These are phyloP conservation scores for Teleogryllus oceanicus DNA, from an alignment of 2,888 invertebrate genomes.

Conservation along the genomic window DNA sequence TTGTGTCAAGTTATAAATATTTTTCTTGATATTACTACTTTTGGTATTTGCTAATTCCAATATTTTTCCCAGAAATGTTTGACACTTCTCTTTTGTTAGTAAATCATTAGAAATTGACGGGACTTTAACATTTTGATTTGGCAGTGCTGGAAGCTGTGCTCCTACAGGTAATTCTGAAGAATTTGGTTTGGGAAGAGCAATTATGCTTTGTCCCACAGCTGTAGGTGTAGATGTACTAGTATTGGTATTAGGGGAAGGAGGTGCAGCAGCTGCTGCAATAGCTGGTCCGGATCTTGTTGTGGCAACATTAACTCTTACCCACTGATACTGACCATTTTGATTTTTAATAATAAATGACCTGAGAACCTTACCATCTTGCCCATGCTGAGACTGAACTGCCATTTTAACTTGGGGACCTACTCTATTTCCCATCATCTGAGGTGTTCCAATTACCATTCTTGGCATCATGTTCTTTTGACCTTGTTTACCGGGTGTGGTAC, in stretches of 20 bases:
- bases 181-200: background rate
- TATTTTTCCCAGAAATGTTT: background rate
- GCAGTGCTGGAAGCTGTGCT: background rate
- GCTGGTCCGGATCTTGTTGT: background rate
- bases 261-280: background rate
- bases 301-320: background rate
- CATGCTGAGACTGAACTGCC: background rate
- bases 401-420: background rate
- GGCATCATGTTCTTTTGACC: background rate
- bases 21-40: background rate
- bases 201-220: background rate
- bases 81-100: background rate
- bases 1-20: background rate
- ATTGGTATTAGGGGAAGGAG: background rate
- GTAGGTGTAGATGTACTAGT: background rate
- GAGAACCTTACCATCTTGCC: background rate
- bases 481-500: background rate
- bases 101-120: background rate
- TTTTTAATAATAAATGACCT: background rate
- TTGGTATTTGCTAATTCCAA: background rate
- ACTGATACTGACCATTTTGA: constrained; percentile 2
- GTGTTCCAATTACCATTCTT: background rate
- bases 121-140: background rate
- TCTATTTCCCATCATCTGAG: background rate
- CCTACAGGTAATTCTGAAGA: background rate